Base-by-base conservation (phyloP, 2,888 invertebrate genomes). In the Chelonus formosanus region DNA sequence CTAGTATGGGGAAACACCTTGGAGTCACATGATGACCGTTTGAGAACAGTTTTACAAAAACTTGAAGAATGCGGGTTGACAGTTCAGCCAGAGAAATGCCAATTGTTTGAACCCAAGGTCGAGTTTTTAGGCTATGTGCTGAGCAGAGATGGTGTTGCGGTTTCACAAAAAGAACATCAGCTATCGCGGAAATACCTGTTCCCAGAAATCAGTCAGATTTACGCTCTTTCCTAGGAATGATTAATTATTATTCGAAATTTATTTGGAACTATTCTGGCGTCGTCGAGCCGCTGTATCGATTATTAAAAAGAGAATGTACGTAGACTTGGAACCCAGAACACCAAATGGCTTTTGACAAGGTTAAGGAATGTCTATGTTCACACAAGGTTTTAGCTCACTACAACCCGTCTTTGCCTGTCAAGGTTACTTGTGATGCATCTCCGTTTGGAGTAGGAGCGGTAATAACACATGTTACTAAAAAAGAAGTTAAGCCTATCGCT, bases 341-440 rank as follows among this genome's bases (percentile, higher is more conserved):
- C 40, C 35, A 66, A n/a, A 5, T 44, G 31, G 64, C 68, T 3
- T 70, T 68, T 61, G 3, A 34, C 1, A 8, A 43, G 45, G 48
- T 43, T 7, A 67, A 69, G 10, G 31, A 36, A 10, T 57, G 52
- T 34, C 7, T 68, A 5, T 35, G 60, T 3, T 43, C 57, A 4
- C 50, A 56, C 5, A 32, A 61, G n/a, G 69, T 74, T 3, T 54
- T 75, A 36, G 52, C 48, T 7, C 73, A 72, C 65, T 76, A 65
- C 47, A 69, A 75, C 63, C 54, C 69, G 3, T 58, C 61, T 5
- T 53, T 68, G 4, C 74, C 72, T 32, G 50, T 84, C 4, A 67
- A 72, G 20, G 61, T 85, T 3, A 76, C 82, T 1, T 78, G 80
- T 47, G 84, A 86, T 74, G 84, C 84, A 0, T 80, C 78, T 6